These are phyloP conservation scores for Chrysomallon squamiferum DNA, from an alignment of 1,140 invertebrate genomes.

Conservation along the genomic window DNA sequence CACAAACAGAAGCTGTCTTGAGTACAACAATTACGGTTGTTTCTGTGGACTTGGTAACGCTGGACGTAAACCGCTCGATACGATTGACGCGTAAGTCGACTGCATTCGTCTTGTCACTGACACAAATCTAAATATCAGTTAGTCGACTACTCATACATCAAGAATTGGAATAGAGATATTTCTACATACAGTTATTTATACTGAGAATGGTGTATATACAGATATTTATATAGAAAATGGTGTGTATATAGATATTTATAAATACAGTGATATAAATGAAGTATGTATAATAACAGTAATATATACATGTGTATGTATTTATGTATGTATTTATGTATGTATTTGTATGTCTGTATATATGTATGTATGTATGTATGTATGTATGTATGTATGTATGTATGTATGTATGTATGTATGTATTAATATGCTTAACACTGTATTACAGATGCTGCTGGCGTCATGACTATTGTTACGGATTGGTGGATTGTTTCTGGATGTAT, in stretches of 20 bases:
- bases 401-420: no score
- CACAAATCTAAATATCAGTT: not conserved
- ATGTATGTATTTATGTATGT: no score
- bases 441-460: constrained; percentile 8
- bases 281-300: no score
- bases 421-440: no score
- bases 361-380: no score
- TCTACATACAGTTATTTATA: not conserved
- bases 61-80: constrained; percentile 23
- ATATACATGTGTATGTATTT: no score
- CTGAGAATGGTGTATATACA: no score
- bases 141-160: not conserved
- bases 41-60: constrained; percentile 44
- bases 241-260: no score
- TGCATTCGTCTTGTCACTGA: not conserved
- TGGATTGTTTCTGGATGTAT: constrained; percentile 24
- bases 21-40: constrained; percentile 46
- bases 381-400: no score
- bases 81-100: constrained; percentile 29
- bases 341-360: no score
- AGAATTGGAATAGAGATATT: not conserved
- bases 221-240: no score
- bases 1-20: constrained; percentile 29
- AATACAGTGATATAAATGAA: no score
- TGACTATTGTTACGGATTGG: constrained; percentile 31